Percentiles rank a stretch among this genome's conserved stretches.
Conservation (phyloP, 1,140 invertebrate species). For the Neocloeon triangulifer region DNA sequence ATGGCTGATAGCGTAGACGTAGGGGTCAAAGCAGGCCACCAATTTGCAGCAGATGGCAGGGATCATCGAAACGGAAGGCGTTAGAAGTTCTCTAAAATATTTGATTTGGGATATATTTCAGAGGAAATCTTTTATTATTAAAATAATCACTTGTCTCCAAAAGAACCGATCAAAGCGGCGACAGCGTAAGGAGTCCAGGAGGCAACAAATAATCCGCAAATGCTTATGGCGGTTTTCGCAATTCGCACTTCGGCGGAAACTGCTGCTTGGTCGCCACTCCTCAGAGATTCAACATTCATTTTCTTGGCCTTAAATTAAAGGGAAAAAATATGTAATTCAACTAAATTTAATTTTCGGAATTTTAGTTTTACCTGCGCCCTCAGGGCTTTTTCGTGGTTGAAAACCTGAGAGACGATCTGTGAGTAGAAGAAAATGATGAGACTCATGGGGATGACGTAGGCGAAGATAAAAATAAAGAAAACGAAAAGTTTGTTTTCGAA, state of each 20-base stretch:
- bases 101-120: no score
- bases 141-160: conserved; percentile 37
- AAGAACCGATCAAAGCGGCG: conserved; percentile 56
- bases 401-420: conserved; percentile 64
- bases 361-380: conserved; percentile 33
- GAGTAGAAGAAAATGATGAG: conserved; percentile 66
- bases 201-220: conserved; percentile 57
- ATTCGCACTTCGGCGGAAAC: conserved; percentile 61
- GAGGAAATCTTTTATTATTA: background rate
- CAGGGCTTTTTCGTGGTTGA: conserved; percentile 66
- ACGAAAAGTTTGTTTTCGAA: conserved; percentile 51
- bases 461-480: conserved; percentile 47
- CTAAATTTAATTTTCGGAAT: no score
- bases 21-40: conserved; percentile 69
- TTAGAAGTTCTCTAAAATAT: conserved; percentile 39
- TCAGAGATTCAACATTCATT: conserved; percentile 72
- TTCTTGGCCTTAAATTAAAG: conserved; percentile 42
- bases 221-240: conserved; percentile 63
- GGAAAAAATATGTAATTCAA: background rate
- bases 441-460: conserved; percentile 52
- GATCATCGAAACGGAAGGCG: conserved; percentile 66
- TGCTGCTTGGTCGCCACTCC: conserved; percentile 42
- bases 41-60: conserved; percentile 65
- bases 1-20: conserved; percentile 71
- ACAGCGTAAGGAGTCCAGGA: conserved; percentile 70